Evolutionary conservation across 1,140 invertebrate genomes (phyloP).

Genomic region (Pseudomyrmex cubaensis): DNA sequence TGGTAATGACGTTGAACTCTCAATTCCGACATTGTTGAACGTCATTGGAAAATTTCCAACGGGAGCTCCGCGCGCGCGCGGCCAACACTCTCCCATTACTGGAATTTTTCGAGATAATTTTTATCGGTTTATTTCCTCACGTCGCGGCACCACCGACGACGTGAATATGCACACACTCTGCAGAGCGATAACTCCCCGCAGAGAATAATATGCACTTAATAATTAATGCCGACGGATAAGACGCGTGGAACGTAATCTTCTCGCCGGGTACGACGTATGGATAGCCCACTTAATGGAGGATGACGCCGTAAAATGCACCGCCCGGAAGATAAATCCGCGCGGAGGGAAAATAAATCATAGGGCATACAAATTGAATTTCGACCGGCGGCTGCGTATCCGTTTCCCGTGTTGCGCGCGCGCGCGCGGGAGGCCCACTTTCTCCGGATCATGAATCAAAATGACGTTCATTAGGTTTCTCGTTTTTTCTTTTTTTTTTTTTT

Average conservation of each 20-base stretch:
- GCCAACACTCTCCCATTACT: background rate
- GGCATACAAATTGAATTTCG: slow-evolving; percentile 65
- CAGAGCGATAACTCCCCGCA: slow-evolving; percentile 29
- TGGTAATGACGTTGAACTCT: slow-evolving; percentile 10
- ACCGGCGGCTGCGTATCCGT: slow-evolving; percentile 39
- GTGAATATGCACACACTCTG: background rate
- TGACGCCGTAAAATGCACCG: slow-evolving; percentile 70
- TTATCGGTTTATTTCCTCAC: background rate
- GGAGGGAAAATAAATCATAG: slow-evolving; percentile 71
- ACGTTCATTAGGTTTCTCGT: slow-evolving; percentile 39
- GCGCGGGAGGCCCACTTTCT: slow-evolving; percentile 26
- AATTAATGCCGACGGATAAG: slow-evolving; percentile 56
- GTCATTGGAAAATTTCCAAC: slow-evolving; percentile 39
- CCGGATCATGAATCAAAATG: slow-evolving; percentile 42
- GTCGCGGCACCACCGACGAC: too few species aligned
- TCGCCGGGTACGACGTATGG: slow-evolving; percentile 37
- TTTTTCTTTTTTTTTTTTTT: slow-evolving; percentile 8
- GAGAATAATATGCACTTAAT: slow-evolving; percentile 51
- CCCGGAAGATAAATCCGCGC: slow-evolving; percentile 66
- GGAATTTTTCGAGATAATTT: slow-evolving; percentile 21
- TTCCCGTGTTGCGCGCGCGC: background rate
- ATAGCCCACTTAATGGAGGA: slow-evolving; percentile 68
- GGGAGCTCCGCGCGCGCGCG: background rate
- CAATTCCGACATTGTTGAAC: slow-evolving; percentile 10
- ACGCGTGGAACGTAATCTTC: slow-evolving; percentile 62